Conservation (phyloP, 2,113 vertebrate genomes). For the Muscicapa adusta region DNA sequence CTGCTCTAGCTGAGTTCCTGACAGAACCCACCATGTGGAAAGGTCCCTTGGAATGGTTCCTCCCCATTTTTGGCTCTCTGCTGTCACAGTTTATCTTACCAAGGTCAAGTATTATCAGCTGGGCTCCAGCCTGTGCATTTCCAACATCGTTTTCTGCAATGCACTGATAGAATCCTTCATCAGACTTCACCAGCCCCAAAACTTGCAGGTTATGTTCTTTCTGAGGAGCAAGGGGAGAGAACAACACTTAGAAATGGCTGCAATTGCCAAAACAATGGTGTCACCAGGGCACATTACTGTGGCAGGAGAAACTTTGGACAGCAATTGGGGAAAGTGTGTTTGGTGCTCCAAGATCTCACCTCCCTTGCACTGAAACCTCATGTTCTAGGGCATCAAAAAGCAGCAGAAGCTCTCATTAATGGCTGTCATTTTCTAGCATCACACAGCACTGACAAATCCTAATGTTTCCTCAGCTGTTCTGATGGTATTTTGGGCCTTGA, state of each 20-base stretch:
- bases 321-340: background rate
- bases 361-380: background rate
- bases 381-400: background rate
- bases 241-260: background rate
- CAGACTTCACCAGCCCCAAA: slow-evolving; percentile 93
- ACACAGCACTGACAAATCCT: background rate
- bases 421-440: background rate
- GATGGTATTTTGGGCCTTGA: background rate
- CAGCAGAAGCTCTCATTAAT: background rate
- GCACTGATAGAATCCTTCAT: slow-evolving; percentile 98
- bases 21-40: background rate
- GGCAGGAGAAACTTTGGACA: background rate
- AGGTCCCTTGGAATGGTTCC: background rate
- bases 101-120: slow-evolving; percentile 93
- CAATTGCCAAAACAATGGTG: background rate
- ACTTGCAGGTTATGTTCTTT: slow-evolving; percentile 98
- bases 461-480: background rate
- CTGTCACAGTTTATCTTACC: slow-evolving; percentile 76
- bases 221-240: slow-evolving; percentile 65
- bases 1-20: background rate
- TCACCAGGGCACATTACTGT: rapidly evolving
- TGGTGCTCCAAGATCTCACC: background rate
- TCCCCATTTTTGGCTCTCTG: background rate
- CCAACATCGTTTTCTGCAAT: slow-evolving; percentile 94
- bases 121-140: slow-evolving; percentile 90